Evolutionary conservation across 2,888 invertebrate genomes (phyloP), one percentile per base, ranked within the genome.

Genomic region (Sphaeridia pumilis): DNA sequence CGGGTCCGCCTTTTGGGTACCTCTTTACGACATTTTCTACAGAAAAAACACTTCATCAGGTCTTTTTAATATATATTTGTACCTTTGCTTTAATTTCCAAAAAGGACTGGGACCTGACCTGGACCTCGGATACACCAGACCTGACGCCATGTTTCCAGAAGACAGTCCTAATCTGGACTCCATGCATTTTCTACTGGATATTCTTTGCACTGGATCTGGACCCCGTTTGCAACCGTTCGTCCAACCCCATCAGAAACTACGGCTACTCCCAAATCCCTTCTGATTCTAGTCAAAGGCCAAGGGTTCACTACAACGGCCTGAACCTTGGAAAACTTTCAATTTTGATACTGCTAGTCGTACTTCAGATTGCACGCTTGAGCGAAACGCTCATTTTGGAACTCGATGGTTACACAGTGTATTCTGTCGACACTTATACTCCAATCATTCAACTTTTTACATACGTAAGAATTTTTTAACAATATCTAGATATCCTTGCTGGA

Each of bases 81-180:
- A n/a, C n/a, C n/a, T n/a, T n/a, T n/a, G n/a, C n/a, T n/a, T n/a
- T n/a, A n/a, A n/a, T n/a, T n/a, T n/a, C n/a, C n/a, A n/a, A n/a
- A n/a, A n/a, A 94, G 94, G 81, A 90, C 73, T 68, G 72, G 60
- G 76, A 79, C 63, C 68, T 81, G 65, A 80, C 87, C 53, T 90
- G 90, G 90, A 69, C 83, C 67, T 83, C 92, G n/a, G 74, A 82
- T 70, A 41, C 27, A n/a, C 95, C 90, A 35, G 83, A 88, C 68
- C 76, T 95, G 62, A 87, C 93, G 58, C 77, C 78, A 69, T 95
- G 95, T 72, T 93, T 95, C 71, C 84, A 93, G 72, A 83, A 84
- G 70, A 93, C 94, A 1, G 81, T 86, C 1, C 72, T 95, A 28
- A 76, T 89, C 47, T 95, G 93, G 93, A 72, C 79, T 28, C 94